Conservation (phyloP, 2,797 vertebrate genomes). For the Glossophaga mutica region DNA sequence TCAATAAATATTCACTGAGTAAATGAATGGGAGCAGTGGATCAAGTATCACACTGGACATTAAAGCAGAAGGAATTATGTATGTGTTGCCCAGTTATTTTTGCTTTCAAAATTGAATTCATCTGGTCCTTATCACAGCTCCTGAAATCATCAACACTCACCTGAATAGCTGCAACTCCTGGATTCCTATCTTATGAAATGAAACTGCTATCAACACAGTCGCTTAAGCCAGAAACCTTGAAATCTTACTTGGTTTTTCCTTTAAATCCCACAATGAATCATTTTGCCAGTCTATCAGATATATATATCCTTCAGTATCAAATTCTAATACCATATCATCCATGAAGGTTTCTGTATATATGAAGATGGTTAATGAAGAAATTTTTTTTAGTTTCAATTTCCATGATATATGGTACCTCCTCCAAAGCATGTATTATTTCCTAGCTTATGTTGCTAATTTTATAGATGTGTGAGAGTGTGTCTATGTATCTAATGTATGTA, state of each 20-base stretch:
- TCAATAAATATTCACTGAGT: neutral
- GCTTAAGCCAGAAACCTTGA: neutral
- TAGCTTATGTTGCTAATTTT: neutral
- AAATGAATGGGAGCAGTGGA: neutral
- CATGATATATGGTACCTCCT: neutral
- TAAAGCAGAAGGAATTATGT: neutral
- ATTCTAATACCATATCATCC: neutral
- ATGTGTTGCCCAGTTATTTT: neutral
- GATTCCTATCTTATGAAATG: neutral
- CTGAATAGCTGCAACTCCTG: neutral
- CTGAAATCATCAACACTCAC: neutral
- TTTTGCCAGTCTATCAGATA: neutral
- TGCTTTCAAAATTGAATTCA: neutral
- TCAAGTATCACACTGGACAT: neutral
- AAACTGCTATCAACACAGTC: neutral
- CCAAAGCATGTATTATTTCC: neutral
- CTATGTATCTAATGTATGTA: neutral
- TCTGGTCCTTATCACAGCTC: neutral
- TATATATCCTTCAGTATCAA: neutral
- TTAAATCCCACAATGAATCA: neutral
- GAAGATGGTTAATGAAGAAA: neutral
- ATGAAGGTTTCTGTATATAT: neutral
- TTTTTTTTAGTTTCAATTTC: neutral
- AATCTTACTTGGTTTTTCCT: neutral
- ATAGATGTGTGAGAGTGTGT: neutral